Conservation (phyloP, 2,113 vertebrate species). For the Melierax canorus region DNA sequence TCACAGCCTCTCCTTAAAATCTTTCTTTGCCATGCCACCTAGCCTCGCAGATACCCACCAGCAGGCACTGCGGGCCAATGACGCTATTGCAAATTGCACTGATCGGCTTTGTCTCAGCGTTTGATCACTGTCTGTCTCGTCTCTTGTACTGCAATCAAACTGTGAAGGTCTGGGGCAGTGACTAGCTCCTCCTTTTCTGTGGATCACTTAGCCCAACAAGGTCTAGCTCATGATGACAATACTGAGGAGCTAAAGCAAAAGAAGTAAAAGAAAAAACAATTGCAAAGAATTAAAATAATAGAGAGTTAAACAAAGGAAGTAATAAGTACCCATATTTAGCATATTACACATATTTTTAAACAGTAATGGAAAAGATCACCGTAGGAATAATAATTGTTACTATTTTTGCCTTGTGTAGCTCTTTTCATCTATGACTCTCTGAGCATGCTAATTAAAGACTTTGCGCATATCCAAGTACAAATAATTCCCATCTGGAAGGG, state of each 20-base stretch:
- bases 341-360: not conserved
- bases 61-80: not conserved
- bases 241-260: not conserved
- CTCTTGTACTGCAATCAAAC: not conserved
- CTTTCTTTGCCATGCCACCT: not conserved
- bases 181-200: not conserved
- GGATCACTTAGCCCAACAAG: not conserved
- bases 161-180: not conserved
- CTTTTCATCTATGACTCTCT: not conserved
- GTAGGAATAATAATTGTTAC: not conserved
- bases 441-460: not conserved
- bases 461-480: not conserved
- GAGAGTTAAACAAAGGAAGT: not conserved
- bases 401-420: not conserved
- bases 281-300: not conserved
- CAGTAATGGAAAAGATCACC: not conserved
- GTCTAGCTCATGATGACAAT: not conserved
- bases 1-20: not conserved
- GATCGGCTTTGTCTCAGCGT: not conserved
- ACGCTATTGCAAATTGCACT: not conserved
- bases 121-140: not conserved
- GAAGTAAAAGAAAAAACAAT: not conserved
- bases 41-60: not conserved
- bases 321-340: not conserved
- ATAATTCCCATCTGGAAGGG: constrained; percentile 29